These are phyloP conservation scores for Kuschelorhynchus macadamiae DNA, from an alignment of 2,888 invertebrate genomes.

Conservation along the genomic window DNA sequence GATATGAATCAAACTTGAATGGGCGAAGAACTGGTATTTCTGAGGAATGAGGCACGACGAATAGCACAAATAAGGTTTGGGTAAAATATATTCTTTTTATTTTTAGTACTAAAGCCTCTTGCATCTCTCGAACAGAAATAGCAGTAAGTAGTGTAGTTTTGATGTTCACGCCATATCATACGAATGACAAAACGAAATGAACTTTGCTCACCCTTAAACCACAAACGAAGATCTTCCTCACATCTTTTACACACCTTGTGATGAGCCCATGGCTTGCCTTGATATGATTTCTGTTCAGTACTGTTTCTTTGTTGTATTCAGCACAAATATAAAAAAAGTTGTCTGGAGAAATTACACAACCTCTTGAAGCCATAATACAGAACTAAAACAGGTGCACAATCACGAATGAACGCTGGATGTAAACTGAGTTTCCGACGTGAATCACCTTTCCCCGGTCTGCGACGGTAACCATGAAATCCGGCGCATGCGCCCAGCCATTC, in stretches of 20 bases:
- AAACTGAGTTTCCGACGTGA: too few relatives aligned
- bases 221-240: conserved; percentile 50
- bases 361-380: too few relatives aligned
- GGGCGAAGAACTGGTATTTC: conserved; percentile 23
- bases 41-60: conserved; percentile 22
- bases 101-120: not conserved
- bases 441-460: too few relatives aligned
- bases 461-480: too few relatives aligned
- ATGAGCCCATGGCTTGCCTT: conserved; percentile 52
- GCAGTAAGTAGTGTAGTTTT: conserved; percentile 21
- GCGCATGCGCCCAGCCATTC: too few relatives aligned
- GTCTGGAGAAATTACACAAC: too few relatives aligned
- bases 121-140: conserved; percentile 10
- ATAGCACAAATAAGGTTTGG: conserved; percentile 14
- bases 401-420: too few relatives aligned
- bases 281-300: not conserved
- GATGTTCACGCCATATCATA: conserved; percentile 35
- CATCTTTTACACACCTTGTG: conserved; percentile 47
- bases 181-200: conserved; percentile 48
- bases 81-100: conserved; percentile 7
- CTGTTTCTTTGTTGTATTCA: too few relatives aligned
- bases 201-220: conserved; percentile 49
- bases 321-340: too few relatives aligned
- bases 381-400: too few relatives aligned
- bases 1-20: conserved; percentile 3